phyloP scores from a whole-genome alignment of 2,113 vertebrate genomes.

The Hippoglossus stenolepis region DNA sequence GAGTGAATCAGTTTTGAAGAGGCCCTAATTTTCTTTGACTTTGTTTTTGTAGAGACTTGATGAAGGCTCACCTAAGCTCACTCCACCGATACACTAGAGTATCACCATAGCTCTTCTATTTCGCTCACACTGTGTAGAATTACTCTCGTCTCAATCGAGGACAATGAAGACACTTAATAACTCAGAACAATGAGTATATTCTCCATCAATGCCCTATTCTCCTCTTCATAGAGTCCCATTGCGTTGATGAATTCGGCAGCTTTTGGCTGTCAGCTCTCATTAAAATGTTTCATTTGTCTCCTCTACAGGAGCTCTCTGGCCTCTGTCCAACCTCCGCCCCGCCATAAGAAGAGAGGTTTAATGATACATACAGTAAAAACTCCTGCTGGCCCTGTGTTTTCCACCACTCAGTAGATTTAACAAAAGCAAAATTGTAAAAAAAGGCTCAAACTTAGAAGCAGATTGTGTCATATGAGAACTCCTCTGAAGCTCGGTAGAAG shows the following conservation, averaged over 20 bases:
- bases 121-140: neutral
- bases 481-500: neutral
- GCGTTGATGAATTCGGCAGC: slow-evolving; percentile 41
- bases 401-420: neutral
- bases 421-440: slow-evolving; percentile 11
- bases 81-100: neutral
- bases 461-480: neutral
- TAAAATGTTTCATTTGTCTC: slow-evolving; percentile 59
- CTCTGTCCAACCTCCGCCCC: slow-evolving; percentile 32
- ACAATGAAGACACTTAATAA: slow-evolving; percentile 47
- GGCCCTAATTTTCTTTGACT: slow-evolving; percentile 52
- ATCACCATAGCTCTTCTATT: neutral
- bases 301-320: slow-evolving; percentile 40
- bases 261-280: slow-evolving; percentile 60
- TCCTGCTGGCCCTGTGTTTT: slow-evolving; percentile 20
- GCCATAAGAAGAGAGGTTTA: slow-evolving; percentile 22
- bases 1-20: slow-evolving; percentile 64
- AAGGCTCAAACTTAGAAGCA: neutral
- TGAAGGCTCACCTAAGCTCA: slow-evolving; percentile 6
- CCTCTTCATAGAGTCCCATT: slow-evolving; percentile 18
- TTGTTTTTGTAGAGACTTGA: slow-evolving; percentile 34
- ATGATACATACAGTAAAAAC: slow-evolving; percentile 19
- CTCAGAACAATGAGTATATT: slow-evolving; percentile 38
- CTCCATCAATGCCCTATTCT: slow-evolving; percentile 14
- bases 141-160: slow-evolving; percentile 7